Evolutionary conservation across 23 tunicate species (phyloP).

Genomic region (Oikopleura vanhoeffeni): DNA sequence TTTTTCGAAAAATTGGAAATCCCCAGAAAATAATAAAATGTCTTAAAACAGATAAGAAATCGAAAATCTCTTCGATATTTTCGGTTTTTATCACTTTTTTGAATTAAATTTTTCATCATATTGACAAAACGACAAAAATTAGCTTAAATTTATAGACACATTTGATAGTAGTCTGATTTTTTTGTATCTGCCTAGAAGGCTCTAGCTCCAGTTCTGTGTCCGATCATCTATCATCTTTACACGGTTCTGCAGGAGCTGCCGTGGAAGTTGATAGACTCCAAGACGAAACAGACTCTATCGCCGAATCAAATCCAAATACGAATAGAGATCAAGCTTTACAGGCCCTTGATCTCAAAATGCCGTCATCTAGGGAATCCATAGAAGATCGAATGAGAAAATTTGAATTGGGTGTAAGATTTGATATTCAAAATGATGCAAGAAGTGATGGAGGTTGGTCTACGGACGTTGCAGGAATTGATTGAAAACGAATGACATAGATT

Average conservation of each 20-base stretch:
- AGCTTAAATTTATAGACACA: too few relatives aligned
- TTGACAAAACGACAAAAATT: too few relatives aligned
- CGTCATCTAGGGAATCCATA: constrained; percentile 72
- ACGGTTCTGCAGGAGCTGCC: constrained; percentile 9
- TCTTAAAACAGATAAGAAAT: too few relatives aligned
- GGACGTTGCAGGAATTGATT: constrained; percentile 42
- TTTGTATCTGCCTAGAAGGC: too few relatives aligned
- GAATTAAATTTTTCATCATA: too few relatives aligned
- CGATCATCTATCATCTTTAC: constrained; percentile 2
- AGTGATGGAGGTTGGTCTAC: constrained; percentile 96
- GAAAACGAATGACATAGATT: too few relatives aligned
- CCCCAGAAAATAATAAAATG: too few relatives aligned
- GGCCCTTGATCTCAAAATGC: constrained; percentile 59
- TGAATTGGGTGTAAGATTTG: constrained; percentile 75
- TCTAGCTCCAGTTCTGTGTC: constrained; percentile 6
- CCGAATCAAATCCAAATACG: constrained; percentile 17
- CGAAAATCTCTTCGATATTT: too few relatives aligned
- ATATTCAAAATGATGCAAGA: constrained; percentile 50
- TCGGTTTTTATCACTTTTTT: too few relatives aligned
- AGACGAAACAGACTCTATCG: constrained; percentile 15
- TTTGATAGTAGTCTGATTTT: too few relatives aligned
- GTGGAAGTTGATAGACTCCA: constrained; percentile 3
- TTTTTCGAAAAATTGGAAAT: too few relatives aligned
- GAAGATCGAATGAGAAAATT: constrained; percentile 96
- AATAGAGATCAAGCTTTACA: constrained; percentile 83